Conservation (phyloP, 2,113 vertebrate species). For the Tachycineta bicolor region DNA sequence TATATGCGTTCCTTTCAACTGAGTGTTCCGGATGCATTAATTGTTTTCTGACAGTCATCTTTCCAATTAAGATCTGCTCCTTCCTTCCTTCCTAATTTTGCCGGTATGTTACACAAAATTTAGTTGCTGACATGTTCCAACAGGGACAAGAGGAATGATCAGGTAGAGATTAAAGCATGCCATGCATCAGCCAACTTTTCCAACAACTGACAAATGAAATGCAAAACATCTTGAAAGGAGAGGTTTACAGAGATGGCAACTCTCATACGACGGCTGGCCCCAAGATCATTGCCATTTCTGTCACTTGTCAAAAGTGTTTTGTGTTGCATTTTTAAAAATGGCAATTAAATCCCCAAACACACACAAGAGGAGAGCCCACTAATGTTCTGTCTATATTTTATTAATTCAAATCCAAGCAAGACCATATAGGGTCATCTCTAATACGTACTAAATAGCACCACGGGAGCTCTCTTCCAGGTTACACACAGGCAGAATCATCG, state of each 20-base stretch:
- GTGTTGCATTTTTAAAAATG: background rate
- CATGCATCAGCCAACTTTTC: background rate
- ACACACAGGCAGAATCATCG: background rate
- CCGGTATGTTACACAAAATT: constrained; percentile 21
- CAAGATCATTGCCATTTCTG: background rate
- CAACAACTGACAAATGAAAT: background rate
- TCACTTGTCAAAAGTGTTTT: background rate
- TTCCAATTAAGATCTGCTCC: constrained; percentile 23
- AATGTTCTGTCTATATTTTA: background rate
- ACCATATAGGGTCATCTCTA: background rate
- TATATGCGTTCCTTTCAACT: background rate
- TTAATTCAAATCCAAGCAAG: background rate
- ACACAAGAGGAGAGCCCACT: background rate
- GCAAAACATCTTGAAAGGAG: background rate
- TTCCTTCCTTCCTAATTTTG: constrained; percentile 43
- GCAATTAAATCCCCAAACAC: background rate
- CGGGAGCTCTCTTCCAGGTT: background rate
- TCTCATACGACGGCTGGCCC: background rate
- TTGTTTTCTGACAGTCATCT: constrained; percentile 41
- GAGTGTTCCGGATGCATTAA: background rate
- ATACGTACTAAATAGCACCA: background rate
- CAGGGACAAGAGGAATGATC: constrained; percentile 10
- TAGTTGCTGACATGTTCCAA: constrained; percentile 31
- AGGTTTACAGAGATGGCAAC: background rate
- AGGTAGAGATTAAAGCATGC: constrained; percentile 17